These are phyloP conservation scores for Tenthredo mesomela DNA, from an alignment of 2,888 invertebrate genomes.

Conservation along the genomic window DNA sequence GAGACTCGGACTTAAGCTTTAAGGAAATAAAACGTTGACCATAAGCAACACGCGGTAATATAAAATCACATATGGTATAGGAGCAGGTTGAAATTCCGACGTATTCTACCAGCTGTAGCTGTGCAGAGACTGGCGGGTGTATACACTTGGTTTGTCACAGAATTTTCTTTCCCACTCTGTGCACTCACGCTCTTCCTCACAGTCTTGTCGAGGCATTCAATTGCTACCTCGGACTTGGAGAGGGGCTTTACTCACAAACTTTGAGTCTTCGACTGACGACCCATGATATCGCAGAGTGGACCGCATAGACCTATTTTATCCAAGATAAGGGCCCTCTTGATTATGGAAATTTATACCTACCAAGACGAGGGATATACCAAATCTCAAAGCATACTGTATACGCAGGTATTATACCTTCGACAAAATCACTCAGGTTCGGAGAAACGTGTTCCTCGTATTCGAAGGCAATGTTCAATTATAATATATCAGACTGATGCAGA, in stretches of 20 bases:
- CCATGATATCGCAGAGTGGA: not conserved
- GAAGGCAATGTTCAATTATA: not conserved
- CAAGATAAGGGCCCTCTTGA: not conserved
- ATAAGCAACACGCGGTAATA: not conserved
- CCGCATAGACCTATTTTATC: not conserved
- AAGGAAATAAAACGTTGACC: not conserved
- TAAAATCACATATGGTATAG: not conserved
- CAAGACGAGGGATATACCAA: not conserved
- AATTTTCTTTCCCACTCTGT: conserved; percentile 9
- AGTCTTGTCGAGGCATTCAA: conserved; percentile 1
- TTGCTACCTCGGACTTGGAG: conserved; percentile 2
- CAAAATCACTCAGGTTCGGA: not conserved
- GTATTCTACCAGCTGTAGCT: conserved; percentile 18
- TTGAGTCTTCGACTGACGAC: conserved; percentile 17
- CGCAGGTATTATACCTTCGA: not conserved
- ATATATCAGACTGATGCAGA: not conserved
- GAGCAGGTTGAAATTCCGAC: conserved; percentile 22
- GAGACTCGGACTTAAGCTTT: not conserved
- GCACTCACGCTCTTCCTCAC: conserved; percentile 18
- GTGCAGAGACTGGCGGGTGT: conserved; percentile 7
- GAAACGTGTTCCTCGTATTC: not conserved
- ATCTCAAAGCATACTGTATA: not conserved
- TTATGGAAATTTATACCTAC: conserved; percentile 35
- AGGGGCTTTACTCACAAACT: not conserved
- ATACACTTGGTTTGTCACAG: conserved; percentile 11